Percentiles rank a stretch among this genome's conserved stretches.
phyloP scores from a whole-genome alignment of 2,113 vertebrate species.

The Ellobius talpinus region DNA sequence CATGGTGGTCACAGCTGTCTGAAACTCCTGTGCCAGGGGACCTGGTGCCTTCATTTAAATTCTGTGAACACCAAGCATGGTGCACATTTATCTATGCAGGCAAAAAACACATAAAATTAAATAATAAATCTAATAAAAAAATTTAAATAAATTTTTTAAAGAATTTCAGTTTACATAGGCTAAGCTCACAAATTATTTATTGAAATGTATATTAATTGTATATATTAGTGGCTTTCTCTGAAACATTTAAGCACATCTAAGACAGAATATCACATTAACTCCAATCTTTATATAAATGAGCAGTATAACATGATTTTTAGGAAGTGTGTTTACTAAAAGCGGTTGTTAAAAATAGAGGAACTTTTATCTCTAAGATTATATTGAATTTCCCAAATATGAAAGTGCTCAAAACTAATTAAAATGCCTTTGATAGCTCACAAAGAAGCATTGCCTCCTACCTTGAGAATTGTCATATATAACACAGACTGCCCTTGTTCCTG shows the following conservation, averaged over 20 bases:
- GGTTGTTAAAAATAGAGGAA: not conserved
- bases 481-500: not conserved
- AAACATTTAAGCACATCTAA: not conserved
- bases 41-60: not conserved
- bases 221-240: not conserved
- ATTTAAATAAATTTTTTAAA: not conserved
- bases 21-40: not conserved
- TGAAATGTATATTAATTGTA: not conserved
- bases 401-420: not conserved
- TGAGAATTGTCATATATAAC: not conserved
- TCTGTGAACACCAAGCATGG: not conserved
- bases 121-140: not conserved
- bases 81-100: not conserved
- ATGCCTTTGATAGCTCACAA: not conserved
- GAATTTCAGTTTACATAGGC: not conserved
- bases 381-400: constrained; percentile 34
- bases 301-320: not conserved
- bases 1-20: not conserved
- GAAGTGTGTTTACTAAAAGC: not conserved
- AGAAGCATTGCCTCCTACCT: not conserved
- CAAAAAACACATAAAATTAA: not conserved
- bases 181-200: not conserved
- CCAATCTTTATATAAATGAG: not conserved
- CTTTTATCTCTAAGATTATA: not conserved
- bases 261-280: not conserved